These are phyloP conservation scores for Agriopis marginaria DNA, from an alignment of 2,888 invertebrate genomes.

Conservation along the genomic window DNA sequence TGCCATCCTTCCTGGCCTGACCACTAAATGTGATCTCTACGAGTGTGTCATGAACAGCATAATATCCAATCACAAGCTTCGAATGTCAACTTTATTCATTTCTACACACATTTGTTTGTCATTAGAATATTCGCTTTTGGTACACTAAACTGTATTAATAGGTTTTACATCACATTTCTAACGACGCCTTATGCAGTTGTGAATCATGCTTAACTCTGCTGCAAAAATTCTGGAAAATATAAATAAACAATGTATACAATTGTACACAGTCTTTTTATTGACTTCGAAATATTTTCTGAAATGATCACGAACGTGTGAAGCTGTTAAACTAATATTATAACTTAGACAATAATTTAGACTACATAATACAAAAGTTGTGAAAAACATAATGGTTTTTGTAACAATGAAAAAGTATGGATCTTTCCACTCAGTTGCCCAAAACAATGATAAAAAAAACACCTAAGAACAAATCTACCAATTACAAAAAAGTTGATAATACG, in stretches of 20 bases:
- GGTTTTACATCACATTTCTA: no score
- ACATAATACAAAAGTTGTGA: conserved; percentile 21
- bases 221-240: not conserved
- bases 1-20: no score
- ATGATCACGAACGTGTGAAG: not conserved
- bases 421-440: conserved; percentile 5
- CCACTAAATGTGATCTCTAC: no score
- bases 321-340: conserved; percentile 2
- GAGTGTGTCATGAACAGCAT: no score
- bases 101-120: no score
- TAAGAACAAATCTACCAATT: no score
- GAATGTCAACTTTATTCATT: no score
- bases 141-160: no score
- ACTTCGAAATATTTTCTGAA: not conserved
- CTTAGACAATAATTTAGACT: conserved; percentile 5
- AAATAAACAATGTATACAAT: conserved; percentile 7
- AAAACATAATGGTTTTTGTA: conserved; percentile 19
- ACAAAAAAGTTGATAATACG: no score
- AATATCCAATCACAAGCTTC: no score
- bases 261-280: conserved; percentile 6
- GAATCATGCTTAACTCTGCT: not conserved
- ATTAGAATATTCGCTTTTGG: no score
- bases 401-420: not conserved
- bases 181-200: not conserved
- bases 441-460: not conserved